Evolutionary conservation across 2,888 invertebrate genomes (phyloP), one percentile per base, ranked within the genome.

Genomic region (Nemapogon koenigi): DNA sequence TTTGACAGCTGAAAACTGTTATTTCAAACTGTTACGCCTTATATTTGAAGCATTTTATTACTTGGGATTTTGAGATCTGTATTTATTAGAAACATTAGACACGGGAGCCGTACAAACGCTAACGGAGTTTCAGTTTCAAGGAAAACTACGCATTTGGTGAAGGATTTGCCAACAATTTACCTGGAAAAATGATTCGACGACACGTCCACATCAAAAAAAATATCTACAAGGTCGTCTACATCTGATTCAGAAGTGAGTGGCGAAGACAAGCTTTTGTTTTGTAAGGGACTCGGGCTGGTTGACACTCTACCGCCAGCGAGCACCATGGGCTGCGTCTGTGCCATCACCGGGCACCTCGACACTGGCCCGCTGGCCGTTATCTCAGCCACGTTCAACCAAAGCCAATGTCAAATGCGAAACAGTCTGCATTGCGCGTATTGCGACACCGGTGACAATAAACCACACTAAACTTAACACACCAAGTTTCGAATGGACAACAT

Each of bases 351-450:
- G n/a, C n/a, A 59, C 60, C 57, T 59, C 61, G 60, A 50, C 48
- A 52, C 43, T 51, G n/a, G 55, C 52, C 57, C 60, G 56, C 62
- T 54, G 42, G 15, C 62, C 59, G 46, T 54, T 62, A 51, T 57
- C 53, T 47, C 52, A 62, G 51, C 50, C 55, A 52, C 47, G 53
- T 62, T 59, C 62, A 53, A 58, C 50, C 57, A 52, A 50, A 59
- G 59, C 50, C 64, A 59, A 57, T 63, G 67, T 53, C 57, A 60
- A 70, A 70, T 33, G 18, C 52, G 72, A 73, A 68, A 72, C 68
- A 71, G 72, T 73, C 75, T 71, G 76, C 76, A 78, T 76, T 76
- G 76, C 76, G 73, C 76, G n/a, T n/a, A n/a, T 31, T n/a, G 7
- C 18, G 35, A 26, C 14, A 35, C 18, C 16, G 13, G 31, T 35